Percentiles rank a stretch among this genome's conserved stretches.
phyloP scores from a whole-genome alignment of 2,797 vertebrate genomes.

The Helarctos malayanus region DNA sequence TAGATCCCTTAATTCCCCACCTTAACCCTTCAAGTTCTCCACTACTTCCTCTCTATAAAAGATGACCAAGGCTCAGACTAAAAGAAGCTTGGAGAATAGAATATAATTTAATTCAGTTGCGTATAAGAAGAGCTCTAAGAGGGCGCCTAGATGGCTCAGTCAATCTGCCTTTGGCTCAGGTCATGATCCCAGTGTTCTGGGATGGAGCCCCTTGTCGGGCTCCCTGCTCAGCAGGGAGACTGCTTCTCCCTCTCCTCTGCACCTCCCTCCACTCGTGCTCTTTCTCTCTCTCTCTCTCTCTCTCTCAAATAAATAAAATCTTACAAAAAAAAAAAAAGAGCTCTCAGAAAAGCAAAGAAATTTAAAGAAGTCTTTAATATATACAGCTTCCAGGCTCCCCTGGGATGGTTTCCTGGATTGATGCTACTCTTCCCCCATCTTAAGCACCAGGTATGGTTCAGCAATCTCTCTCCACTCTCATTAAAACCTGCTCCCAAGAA shows the following conservation, averaged over 20 bases:
- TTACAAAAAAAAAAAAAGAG: background rate
- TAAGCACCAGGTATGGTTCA: background rate
- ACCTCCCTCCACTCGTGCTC: background rate
- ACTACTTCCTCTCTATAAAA: background rate
- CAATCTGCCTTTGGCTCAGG: background rate
- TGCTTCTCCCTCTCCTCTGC: background rate
- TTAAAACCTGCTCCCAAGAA: background rate
- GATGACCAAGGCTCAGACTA: background rate
- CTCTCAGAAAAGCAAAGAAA: conserved; percentile 5
- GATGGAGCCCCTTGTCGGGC: background rate
- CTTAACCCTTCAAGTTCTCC: background rate
- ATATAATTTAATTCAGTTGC: background rate
- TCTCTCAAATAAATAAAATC: background rate
- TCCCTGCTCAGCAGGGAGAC: background rate
- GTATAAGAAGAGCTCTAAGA: background rate
- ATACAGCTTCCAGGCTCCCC: background rate
- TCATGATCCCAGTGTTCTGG: background rate
- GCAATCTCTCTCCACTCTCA: background rate
- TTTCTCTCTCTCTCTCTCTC: background rate
- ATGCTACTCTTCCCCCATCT: background rate
- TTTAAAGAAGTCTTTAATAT: background rate
- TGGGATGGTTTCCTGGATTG: background rate
- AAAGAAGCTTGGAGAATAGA: background rate
- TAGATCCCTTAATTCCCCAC: background rate
- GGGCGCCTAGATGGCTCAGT: background rate